Conservation (phyloP, 2,113 vertebrate genomes). For the Nettapus auritus region DNA sequence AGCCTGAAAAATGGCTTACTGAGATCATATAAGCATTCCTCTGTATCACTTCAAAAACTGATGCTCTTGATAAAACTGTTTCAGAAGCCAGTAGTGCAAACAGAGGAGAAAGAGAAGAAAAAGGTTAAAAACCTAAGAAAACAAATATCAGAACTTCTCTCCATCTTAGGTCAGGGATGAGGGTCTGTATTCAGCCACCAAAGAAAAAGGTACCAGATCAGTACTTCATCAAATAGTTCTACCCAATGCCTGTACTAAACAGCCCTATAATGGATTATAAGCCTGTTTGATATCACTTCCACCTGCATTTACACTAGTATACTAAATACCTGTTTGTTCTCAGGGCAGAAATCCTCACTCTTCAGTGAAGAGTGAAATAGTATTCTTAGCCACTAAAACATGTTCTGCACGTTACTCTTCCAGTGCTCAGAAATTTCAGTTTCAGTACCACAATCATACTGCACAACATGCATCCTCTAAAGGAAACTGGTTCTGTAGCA, state of each 20-base stretch:
- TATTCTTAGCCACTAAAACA: not conserved
- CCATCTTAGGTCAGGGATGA: not conserved
- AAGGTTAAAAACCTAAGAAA: not conserved
- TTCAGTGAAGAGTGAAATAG: not conserved
- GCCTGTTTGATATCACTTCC: not conserved
- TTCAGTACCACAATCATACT: not conserved
- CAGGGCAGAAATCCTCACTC: not conserved
- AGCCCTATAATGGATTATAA: not conserved
- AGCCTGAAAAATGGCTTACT: constrained; percentile 12
- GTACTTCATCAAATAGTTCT: not conserved
- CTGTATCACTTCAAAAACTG: not conserved
- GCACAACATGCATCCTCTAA: not conserved
- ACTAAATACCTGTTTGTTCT: not conserved
- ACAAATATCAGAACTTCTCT: not conserved
- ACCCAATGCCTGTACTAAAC: not conserved
- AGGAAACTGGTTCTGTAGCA: not conserved
- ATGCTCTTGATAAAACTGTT: constrained; percentile 30
- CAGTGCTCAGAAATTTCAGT: not conserved
- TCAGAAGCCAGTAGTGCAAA: not conserved
- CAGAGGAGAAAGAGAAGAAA: not conserved
- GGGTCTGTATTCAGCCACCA: not conserved
- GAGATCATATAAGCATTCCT: constrained; percentile 20
- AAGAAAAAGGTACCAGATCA: not conserved
- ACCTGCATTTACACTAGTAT: not conserved
- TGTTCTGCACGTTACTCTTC: not conserved